Conservation (phyloP, 2,888 invertebrate genomes). For the Cerastis rubricosa region DNA sequence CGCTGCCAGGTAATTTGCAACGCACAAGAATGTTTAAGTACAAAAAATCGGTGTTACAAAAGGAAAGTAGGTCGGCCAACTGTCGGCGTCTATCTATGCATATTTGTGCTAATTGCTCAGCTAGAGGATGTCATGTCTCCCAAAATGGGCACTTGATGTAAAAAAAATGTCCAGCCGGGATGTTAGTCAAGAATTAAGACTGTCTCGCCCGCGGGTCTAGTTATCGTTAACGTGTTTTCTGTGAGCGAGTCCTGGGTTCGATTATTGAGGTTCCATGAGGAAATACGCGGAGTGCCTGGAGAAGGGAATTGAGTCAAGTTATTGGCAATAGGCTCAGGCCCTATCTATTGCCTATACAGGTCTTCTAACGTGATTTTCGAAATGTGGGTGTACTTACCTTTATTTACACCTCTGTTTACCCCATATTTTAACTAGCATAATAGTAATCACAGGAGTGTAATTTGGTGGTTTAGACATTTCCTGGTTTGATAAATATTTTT, state of each 20-base stretch:
- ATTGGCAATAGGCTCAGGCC: not conserved
- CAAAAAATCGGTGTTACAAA: conserved; percentile 54
- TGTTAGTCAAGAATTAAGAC: conserved; percentile 16
- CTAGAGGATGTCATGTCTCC: conserved; percentile 66
- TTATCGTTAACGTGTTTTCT: not conserved
- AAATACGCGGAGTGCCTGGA: not conserved
- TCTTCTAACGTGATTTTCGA: not conserved
- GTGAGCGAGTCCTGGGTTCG: not conserved
- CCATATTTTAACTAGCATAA: not conserved
- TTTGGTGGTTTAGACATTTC: not conserved
- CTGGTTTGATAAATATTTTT: not conserved
- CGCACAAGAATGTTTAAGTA: conserved; percentile 57
- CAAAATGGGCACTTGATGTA: conserved; percentile 56
- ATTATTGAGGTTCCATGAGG: not conserved
- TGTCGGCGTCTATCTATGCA: conserved; percentile 58
- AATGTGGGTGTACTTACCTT: not conserved
- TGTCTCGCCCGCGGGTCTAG: not conserved
- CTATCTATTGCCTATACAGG: not conserved
- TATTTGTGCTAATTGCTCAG: conserved; percentile 64
- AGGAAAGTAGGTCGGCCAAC: conserved; percentile 68
- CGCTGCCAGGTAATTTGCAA: conserved; percentile 92
- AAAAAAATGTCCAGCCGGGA: conserved; percentile 32
- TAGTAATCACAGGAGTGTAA: not conserved
- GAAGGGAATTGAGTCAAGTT: not conserved
- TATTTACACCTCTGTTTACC: no score